Base-by-base conservation (phyloP, 2,797 vertebrate species). In the Parauchenoglanis punctatus region DNA sequence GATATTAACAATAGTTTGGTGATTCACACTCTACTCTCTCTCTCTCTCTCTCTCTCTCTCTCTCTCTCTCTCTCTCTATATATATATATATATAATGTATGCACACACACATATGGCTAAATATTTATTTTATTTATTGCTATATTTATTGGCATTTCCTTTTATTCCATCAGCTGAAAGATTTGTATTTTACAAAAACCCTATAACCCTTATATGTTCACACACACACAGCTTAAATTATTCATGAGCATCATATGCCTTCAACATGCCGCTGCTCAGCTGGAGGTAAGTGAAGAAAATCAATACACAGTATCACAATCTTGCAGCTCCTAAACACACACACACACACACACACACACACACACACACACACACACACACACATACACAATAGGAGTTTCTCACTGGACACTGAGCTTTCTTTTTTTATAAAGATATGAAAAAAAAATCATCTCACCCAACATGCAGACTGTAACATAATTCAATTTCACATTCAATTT, bases 291-390 rank as follows among this genome's bases (percentile, higher is more conserved):
- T 68, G 28, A 46, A 44, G 40, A 46, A 73, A 73, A 73, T 73
- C 70, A 75, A 11, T 72, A 75, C 20, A 44, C 20, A 44, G 40
- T 5, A 49, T 49, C 67, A 68, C 67, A 68, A 17, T 11, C 23
- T 46, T 11, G 49, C 23, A 75, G 20, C 20, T 46, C 40, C 18
- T 54, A 58, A 58, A 56, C 17, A 80, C 52, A 4, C 28, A 20
- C 13, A 54, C 75, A 54, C 49, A 23, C 20, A 23, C 46, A 12
- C 23, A 49, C 73, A 46, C 73, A 46, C 23, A 67, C 65, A 67
- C 65, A 67, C 65, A 68, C 67, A 68, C 28, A 68, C 28, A 68
- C 67, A 68, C 31, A 68, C 67, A 68, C 67, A 68, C 67, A 68
- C 67, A 68, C 67, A 68, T 13, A 68, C 65, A 40, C 31, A 70